phyloP scores from a whole-genome alignment of 92 coral and sea anemone genomes.

The Porites lobata region DNA sequence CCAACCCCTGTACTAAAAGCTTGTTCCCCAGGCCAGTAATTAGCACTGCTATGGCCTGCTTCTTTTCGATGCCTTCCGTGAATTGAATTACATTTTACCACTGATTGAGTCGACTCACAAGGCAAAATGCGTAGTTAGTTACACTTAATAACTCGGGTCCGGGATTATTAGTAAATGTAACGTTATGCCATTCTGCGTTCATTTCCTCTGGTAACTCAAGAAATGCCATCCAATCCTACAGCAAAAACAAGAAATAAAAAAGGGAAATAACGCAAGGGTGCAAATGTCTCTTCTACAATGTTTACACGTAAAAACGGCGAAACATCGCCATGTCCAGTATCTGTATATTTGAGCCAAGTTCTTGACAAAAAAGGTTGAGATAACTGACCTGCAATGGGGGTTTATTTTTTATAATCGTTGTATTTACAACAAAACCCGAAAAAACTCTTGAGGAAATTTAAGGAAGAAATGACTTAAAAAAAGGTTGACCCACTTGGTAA shows the following conservation, averaged over 20 bases:
- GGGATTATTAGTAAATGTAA: slow-evolving; percentile 48
- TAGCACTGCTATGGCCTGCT: neutral
- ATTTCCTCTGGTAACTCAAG: slow-evolving; percentile 60
- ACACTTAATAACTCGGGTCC: slow-evolving; percentile 20
- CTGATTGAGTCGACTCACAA: neutral
- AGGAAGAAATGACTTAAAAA: too few relatives aligned
- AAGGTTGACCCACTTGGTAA: too few relatives aligned
- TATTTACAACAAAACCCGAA: too few relatives aligned
- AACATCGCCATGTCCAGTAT: too few relatives aligned
- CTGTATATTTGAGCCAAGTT: too few relatives aligned
- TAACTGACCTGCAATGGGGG: too few relatives aligned
- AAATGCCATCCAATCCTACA: slow-evolving; percentile 82
- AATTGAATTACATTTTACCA: too few relatives aligned
- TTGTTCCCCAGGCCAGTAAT: neutral
- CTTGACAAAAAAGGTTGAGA: too few relatives aligned
- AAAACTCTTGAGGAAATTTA: too few relatives aligned
- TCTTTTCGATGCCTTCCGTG: neutral
- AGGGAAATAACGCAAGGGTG: neutral
- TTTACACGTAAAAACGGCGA: neutral
- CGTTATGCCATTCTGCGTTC: slow-evolving; percentile 39
- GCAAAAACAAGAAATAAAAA: neutral
- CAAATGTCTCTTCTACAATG: neutral
- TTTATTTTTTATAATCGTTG: too few relatives aligned
- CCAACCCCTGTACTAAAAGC: neutral
- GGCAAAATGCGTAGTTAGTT: slow-evolving; percentile 73